These are phyloP conservation scores for Hoplodrina ambigua DNA, from an alignment of 2,888 invertebrate species.

Conservation along the genomic window DNA sequence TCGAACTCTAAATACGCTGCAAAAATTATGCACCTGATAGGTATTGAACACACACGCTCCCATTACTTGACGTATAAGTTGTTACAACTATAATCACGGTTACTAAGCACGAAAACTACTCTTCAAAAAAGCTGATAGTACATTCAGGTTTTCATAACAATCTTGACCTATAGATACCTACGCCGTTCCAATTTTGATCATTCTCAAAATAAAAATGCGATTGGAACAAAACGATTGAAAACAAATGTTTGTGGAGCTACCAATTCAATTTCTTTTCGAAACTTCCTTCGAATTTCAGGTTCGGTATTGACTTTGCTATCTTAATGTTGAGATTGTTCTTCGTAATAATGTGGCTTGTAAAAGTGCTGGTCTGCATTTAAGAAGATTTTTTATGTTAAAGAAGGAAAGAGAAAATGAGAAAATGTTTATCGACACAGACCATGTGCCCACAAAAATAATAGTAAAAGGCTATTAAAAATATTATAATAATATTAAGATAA, in stretches of 20 bases:
- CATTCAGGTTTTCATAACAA: slow-evolving; percentile 12
- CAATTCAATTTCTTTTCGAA: slow-evolving; percentile 28
- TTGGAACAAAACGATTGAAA: slow-evolving; percentile 32
- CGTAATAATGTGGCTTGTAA: slow-evolving; percentile 9
- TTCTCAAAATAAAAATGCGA: slow-evolving; percentile 14
- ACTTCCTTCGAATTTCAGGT: slow-evolving; percentile 6
- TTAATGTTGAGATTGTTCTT: slow-evolving; percentile 6
- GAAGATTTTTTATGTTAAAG: too few species aligned
- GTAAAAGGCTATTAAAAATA: too few species aligned
- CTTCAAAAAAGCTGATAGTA: background rate
- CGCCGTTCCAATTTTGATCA: slow-evolving; percentile 11
- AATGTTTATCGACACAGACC: too few species aligned
- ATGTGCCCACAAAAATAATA: too few species aligned
- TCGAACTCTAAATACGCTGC: too few species aligned
- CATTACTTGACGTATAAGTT: background rate
- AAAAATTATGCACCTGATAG: too few species aligned
- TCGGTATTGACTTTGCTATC: slow-evolving; percentile 20
- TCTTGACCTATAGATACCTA: background rate
- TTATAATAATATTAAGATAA: too few species aligned
- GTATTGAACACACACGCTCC: background rate
- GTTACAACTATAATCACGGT: background rate
- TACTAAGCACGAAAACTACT: background rate
- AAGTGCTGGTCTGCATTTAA: background rate
- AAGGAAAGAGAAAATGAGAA: too few species aligned
- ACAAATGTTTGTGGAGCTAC: slow-evolving; percentile 39